Evolutionary conservation across 2,888 invertebrate species (phyloP).

Genomic region (Brenthis ino): DNA sequence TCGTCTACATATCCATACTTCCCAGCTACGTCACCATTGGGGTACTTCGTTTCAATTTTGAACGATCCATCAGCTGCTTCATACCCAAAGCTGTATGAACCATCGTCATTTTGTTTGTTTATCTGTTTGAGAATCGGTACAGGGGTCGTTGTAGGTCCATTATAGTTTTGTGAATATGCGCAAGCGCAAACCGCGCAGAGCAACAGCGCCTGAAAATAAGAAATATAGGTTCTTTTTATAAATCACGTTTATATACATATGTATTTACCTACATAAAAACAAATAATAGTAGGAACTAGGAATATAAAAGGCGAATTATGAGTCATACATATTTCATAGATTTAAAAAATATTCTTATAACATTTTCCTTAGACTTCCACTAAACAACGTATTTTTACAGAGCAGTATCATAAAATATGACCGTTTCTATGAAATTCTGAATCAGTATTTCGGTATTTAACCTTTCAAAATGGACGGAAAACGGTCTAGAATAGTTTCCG

Average conservation of each 20-base stretch:
- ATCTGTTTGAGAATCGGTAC: conserved; percentile 92
- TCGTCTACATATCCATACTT: conserved; percentile 95
- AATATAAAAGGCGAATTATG: background rate
- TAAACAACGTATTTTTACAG: background rate
- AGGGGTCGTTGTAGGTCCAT: conserved; percentile 86
- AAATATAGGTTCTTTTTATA: background rate
- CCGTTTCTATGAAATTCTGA: conserved; percentile 31
- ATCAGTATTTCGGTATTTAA: conserved; percentile 33
- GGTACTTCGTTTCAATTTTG: conserved; percentile 93
- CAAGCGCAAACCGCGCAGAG: conserved; percentile 43
- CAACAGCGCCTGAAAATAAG: conserved; percentile 39
- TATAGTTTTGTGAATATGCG: conserved; percentile 70
- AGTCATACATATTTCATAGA: background rate
- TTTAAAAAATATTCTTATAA: background rate
- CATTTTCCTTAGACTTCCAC: background rate
- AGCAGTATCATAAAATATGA: conserved; percentile 4
- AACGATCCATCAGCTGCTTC: conserved; percentile 93
- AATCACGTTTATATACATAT: background rate
- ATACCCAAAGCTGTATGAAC: conserved; percentile 94
- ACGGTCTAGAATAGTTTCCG: conserved; percentile 26
- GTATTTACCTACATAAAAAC: background rate
- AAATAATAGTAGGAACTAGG: background rate
- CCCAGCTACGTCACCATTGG: conserved; percentile 91
- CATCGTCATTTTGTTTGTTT: conserved; percentile 92
- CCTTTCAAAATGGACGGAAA: conserved; percentile 34